These are phyloP conservation scores for Propsilocerus akamusi DNA, from an alignment of 1,140 invertebrate genomes.

Conservation along the genomic window DNA sequence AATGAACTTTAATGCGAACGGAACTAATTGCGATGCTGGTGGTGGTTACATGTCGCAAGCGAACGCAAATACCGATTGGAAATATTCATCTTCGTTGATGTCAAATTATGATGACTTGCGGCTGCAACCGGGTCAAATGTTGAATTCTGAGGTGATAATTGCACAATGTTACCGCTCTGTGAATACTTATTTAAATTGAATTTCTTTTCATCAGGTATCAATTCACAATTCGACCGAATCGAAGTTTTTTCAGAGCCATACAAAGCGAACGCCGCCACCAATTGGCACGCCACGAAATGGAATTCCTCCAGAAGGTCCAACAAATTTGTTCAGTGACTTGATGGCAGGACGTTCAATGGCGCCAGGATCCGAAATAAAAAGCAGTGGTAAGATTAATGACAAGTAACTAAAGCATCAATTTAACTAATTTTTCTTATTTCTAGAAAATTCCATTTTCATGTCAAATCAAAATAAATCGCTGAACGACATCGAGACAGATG, in stretches of 20 bases:
- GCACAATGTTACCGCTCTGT: neutral
- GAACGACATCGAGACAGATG: conserved; percentile 19
- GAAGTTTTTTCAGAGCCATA: conserved; percentile 26
- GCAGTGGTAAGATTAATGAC: conserved; percentile 8
- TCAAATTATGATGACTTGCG: conserved; percentile 25
- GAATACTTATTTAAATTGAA: neutral
- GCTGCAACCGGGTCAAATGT: conserved; percentile 29
- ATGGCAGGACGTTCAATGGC: conserved; percentile 8
- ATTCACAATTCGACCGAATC: conserved; percentile 34
- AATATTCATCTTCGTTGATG: conserved; percentile 23
- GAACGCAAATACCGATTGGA: conserved; percentile 11
- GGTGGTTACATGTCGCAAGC: neutral
- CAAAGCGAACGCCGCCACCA: conserved; percentile 19
- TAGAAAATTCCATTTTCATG: neutral
- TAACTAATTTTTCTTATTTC: neutral
- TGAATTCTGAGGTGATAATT: conserved; percentile 28
- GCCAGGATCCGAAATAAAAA: neutral
- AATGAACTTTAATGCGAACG: neutral
- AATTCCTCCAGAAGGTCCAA: conserved; percentile 9
- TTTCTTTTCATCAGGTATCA: conserved; percentile 21
- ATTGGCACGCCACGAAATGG: conserved; percentile 10
- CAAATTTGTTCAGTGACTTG: conserved; percentile 10
- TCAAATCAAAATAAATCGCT: conserved; percentile 6
- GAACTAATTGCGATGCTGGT: neutral
- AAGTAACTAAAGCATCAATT: neutral